A percentile compares a stretch with the other conserved stretches of the same genome.
Conservation (phyloP, 2,888 invertebrate species). For the Serripes groenlandicus region DNA sequence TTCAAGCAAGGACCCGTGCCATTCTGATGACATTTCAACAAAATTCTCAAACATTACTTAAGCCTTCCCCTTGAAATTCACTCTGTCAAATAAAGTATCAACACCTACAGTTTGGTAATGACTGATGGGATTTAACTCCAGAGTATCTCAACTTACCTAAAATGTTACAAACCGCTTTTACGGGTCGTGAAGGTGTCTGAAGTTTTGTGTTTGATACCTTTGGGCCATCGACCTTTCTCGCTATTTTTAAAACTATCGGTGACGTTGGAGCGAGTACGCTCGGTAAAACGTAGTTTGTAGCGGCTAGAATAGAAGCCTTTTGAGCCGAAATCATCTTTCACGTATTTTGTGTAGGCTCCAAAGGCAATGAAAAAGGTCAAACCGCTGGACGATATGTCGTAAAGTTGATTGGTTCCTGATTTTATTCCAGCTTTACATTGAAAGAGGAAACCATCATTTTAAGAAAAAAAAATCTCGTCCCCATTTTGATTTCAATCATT, state of each 20-base stretch:
- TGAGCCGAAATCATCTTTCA: conserved; percentile 71
- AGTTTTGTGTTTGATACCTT: background rate
- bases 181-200: background rate
- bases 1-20: too few relatives aligned
- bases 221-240: conserved; percentile 50
- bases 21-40: too few relatives aligned
- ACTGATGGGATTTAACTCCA: too few relatives aligned
- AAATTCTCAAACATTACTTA: too few relatives aligned
- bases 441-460: too few relatives aligned
- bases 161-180: conserved; percentile 1
- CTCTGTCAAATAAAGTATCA: too few relatives aligned
- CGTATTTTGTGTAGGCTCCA: background rate
- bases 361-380: conserved; percentile 51
- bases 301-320: conserved; percentile 71
- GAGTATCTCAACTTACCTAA: conserved; percentile 8
- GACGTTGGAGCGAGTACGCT: conserved; percentile 65
- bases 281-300: conserved; percentile 76
- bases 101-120: too few relatives aligned
- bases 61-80: too few relatives aligned
- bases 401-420: conserved; percentile 4
- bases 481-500: too few relatives aligned
- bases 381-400: conserved; percentile 4
- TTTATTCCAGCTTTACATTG: background rate
- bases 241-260: conserved; percentile 44
- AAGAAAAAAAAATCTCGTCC: too few relatives aligned